Conservation (phyloP, 2,888 invertebrate genomes). For the Stenchaetothrips biformis region DNA sequence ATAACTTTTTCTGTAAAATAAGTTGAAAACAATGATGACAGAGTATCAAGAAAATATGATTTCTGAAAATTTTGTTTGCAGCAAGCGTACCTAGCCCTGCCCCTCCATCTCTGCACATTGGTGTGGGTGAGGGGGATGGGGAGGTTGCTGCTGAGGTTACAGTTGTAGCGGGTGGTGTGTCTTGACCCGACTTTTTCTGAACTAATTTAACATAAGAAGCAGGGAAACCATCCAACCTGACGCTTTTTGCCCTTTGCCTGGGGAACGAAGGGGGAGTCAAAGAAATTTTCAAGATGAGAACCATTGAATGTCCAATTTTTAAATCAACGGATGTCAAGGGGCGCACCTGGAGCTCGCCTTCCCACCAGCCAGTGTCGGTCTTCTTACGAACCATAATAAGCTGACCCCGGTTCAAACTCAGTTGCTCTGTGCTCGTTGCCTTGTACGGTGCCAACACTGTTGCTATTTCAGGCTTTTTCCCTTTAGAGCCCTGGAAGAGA, state of each 20-base stretch:
- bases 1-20: slow-evolving; percentile 69
- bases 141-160: slow-evolving; percentile 27
- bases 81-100: slow-evolving; percentile 13
- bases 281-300: not conserved
- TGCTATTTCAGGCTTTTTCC: slow-evolving; percentile 83
- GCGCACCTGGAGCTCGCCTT: slow-evolving; percentile 87
- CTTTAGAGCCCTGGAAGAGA: slow-evolving; percentile 53
- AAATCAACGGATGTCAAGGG: not conserved
- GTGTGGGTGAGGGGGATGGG: not conserved
- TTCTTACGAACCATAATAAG: slow-evolving; percentile 94
- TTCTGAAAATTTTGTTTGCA: not conserved
- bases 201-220: slow-evolving; percentile 88
- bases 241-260: slow-evolving; percentile 72
- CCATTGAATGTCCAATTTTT: not conserved
- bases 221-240: slow-evolving; percentile 97
- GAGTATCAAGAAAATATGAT: not conserved
- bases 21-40: slow-evolving; percentile 31
- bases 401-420: slow-evolving; percentile 85
- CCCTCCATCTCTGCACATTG: not conserved
- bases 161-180: not conserved
- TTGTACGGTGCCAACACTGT: slow-evolving; percentile 91
- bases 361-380: slow-evolving; percentile 98
- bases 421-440: slow-evolving; percentile 86
- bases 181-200: not conserved
- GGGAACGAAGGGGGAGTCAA: slow-evolving; percentile 32